Evolutionary conservation across 2,888 invertebrate genomes (phyloP).

Genomic region (Agonopterix arenella): DNA sequence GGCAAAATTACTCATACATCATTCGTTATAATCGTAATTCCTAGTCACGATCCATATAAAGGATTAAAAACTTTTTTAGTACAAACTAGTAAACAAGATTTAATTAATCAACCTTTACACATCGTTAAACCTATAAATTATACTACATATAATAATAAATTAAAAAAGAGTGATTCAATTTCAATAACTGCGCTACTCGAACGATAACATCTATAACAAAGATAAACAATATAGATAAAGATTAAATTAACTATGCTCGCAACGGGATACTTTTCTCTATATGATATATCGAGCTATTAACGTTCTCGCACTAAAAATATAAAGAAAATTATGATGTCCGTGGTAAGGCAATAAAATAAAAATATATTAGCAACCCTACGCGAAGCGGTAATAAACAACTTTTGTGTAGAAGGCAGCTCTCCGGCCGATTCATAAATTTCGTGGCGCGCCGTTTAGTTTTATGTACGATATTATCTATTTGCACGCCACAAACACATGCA

Average conservation of each 20-base stretch:
- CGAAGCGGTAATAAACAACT: constrained; percentile 62
- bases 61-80: constrained; percentile 19
- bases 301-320: constrained; percentile 52
- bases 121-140: not conserved
- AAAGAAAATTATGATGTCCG: constrained; percentile 60
- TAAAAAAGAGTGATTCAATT: constrained; percentile 3
- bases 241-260: constrained; percentile 52
- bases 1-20: constrained; percentile 16
- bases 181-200: constrained; percentile 1
- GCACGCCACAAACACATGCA: constrained; percentile 36
- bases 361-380: constrained; percentile 62
- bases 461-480: constrained; percentile 66
- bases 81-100: constrained; percentile 17
- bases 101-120: constrained; percentile 7
- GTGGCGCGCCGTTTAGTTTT: constrained; percentile 69
- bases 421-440: constrained; percentile 69
- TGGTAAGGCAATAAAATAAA: constrained; percentile 50
- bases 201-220: constrained; percentile 13
- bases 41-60: constrained; percentile 34
- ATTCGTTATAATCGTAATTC: constrained; percentile 26
- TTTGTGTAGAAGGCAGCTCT: constrained; percentile 72
- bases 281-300: constrained; percentile 58
- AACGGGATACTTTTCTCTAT: constrained; percentile 48
- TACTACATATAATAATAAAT: not conserved
- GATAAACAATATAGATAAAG: constrained; percentile 53